A percentile compares a stretch with the other conserved stretches of the same genome.
These are phyloP conservation scores for Asteroscopus sphinx DNA, from an alignment of 2,888 invertebrate genomes.

Conservation along the genomic window DNA sequence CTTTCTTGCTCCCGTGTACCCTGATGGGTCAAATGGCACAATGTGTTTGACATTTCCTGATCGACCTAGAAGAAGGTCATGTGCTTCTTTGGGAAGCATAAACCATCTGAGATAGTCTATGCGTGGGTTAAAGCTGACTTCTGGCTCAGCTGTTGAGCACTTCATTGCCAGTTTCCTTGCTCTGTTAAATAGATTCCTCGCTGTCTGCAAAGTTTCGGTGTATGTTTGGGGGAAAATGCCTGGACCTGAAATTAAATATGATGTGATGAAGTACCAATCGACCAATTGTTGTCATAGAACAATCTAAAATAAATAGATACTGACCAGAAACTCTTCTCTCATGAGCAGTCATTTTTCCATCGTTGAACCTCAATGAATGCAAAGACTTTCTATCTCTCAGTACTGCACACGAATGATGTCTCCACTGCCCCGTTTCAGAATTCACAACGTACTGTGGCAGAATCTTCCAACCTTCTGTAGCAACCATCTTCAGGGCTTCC, in stretches of 20 bases:
- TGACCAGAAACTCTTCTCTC: slow-evolving; percentile 92
- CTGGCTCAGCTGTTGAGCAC: slow-evolving; percentile 93
- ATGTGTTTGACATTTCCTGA: slow-evolving; percentile 94
- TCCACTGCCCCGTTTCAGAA: slow-evolving; percentile 97
- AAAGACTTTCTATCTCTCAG: slow-evolving; percentile 96
- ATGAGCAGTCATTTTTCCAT: slow-evolving; percentile 93
- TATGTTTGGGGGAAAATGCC: slow-evolving; percentile 93
- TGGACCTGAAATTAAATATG: slow-evolving; percentile 83
- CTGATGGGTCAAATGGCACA: slow-evolving; percentile 93
- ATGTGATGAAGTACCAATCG: slow-evolving; percentile 7
- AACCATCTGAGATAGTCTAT: slow-evolving; percentile 95
- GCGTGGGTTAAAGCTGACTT: slow-evolving; percentile 92
- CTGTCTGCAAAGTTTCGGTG: slow-evolving; percentile 94
- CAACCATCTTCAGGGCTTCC: slow-evolving; percentile 96
- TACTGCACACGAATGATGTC: slow-evolving; percentile 94
- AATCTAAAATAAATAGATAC: slow-evolving; percentile 34
- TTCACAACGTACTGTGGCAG: slow-evolving; percentile 96
- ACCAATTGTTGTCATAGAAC: not conserved
- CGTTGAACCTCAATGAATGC: slow-evolving; percentile 93
- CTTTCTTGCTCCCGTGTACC: slow-evolving; percentile 88
- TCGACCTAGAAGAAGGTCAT: slow-evolving; percentile 92
- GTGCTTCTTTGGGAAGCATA: slow-evolving; percentile 96
- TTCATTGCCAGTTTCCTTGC: slow-evolving; percentile 94
- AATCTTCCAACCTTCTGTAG: slow-evolving; percentile 96
- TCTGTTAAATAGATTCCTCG: slow-evolving; percentile 93